These are phyloP conservation scores for Brachionus koreanus DNA, from an alignment of 1,140 invertebrate genomes.

Conservation along the genomic window DNA sequence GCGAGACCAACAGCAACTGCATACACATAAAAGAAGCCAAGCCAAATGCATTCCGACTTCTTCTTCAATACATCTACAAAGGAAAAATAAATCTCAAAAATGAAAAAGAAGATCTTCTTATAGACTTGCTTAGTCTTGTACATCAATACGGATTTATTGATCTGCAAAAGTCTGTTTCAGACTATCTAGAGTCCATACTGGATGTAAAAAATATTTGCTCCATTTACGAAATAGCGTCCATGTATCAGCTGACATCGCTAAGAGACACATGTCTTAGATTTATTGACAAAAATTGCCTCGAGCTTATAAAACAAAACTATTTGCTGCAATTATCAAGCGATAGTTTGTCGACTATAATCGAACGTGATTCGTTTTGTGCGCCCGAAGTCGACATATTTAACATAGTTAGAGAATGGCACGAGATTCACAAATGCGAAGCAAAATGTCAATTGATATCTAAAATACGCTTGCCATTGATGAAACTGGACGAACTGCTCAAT, in stretches of 20 bases:
- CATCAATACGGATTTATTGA: slow-evolving; percentile 92
- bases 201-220: slow-evolving; percentile 82
- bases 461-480: slow-evolving; percentile 81
- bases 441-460: slow-evolving; percentile 51
- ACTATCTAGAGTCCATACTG: slow-evolving; percentile 82
- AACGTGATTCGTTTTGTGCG: slow-evolving; percentile 89
- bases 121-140: slow-evolving; percentile 80
- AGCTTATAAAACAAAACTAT: slow-evolving; percentile 75
- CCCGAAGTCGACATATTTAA: slow-evolving; percentile 90
- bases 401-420: slow-evolving; percentile 79
- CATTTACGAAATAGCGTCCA: slow-evolving; percentile 81
- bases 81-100: slow-evolving; percentile 77
- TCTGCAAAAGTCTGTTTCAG: slow-evolving; percentile 81
- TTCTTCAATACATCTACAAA: slow-evolving; percentile 92
- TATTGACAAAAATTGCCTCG: slow-evolving; percentile 79
- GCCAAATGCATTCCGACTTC: slow-evolving; percentile 78
- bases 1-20: slow-evolving; percentile 72
- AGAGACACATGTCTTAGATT: slow-evolving; percentile 67
- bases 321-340: slow-evolving; percentile 75
- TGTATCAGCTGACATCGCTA: slow-evolving; percentile 67
- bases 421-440: slow-evolving; percentile 66
- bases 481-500: slow-evolving; percentile 76
- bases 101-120: slow-evolving; percentile 76
- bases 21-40: slow-evolving; percentile 79
- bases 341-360: slow-evolving; percentile 69